Base-by-base conservation (phyloP, 2,888 invertebrate genomes). In the Polia nebulosa region DNA sequence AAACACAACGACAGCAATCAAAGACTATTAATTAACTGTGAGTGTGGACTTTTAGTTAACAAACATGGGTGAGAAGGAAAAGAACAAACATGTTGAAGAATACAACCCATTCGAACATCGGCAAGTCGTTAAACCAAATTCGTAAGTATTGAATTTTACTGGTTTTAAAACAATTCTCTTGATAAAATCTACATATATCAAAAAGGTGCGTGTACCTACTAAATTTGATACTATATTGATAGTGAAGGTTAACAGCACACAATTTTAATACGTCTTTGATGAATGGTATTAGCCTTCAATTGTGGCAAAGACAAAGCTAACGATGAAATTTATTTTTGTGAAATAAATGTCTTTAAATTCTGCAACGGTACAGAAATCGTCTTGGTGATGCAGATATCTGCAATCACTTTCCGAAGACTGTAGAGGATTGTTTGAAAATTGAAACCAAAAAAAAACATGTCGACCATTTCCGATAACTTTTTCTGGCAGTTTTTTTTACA, bases 41-140 rank as follows among this genome's bases (percentile, higher is more conserved):
- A 29, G 61, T 49, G 44, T 17, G 25, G n/a, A 55, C 9, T 29
- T 51, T 45, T 39, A 41, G 15, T 32, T 45, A 25, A 22, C n/a
- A 61, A 76, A 52, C 32, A 83, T 84, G 80, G 59, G 63, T 53
- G 67, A 65, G 4, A 80, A 76, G 45, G 72, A 61, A 65, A 74
- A 78, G 68, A 60, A 69, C 25, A 55, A 68, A 36, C 57, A 61
- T 22, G 62, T 56, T 47, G 78, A 86, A 32, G 87, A 87, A 1
- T 95, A 95, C 72, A 90, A 94, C 74, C 95, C 95, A 0, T 94
- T 92, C 66, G 91, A 94, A 64, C 93, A 94, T 81, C 88, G 95
- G 49, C 53, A 91, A 55, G 89, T 95, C 45, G 86, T 88, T 62
- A 92, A 94, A 79, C 94, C 94, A 1, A 94, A 90, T 76, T 93